A percentile compares a stretch with the other conserved stretches of the same genome.
Conservation (phyloP, 2,113 vertebrate species). For the Larimichthys crocea region DNA sequence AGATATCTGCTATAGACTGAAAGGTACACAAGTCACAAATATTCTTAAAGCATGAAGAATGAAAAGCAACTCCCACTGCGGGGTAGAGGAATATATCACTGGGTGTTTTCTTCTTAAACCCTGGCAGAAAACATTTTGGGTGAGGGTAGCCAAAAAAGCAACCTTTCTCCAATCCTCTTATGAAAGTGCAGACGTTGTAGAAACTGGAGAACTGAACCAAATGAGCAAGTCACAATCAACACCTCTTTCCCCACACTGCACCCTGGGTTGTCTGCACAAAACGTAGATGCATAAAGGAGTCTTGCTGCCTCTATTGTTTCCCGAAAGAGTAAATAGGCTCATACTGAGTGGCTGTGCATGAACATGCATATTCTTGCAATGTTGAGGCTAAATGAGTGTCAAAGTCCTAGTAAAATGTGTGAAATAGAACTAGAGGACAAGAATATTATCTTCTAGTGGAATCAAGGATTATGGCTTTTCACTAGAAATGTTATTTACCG, state of each 20-base stretch:
- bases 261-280: not conserved
- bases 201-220: slow-evolving; percentile 33
- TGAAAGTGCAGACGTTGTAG: slow-evolving; percentile 21
- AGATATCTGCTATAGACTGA: slow-evolving; percentile 9
- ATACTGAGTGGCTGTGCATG: slow-evolving; percentile 24
- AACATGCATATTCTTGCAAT: slow-evolving; percentile 5
- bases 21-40: not conserved
- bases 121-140: slow-evolving; percentile 17
- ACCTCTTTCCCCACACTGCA: slow-evolving; percentile 4
- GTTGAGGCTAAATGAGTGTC: not conserved
- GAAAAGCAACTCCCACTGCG: slow-evolving; percentile 14
- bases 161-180: slow-evolving; percentile 2
- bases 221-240: slow-evolving; percentile 39
- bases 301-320: slow-evolving; percentile 5
- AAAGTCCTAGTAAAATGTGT: not conserved
- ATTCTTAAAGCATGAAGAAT: slow-evolving; percentile 13
- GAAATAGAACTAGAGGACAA: slow-evolving; percentile 37
- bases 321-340: slow-evolving; percentile 27
- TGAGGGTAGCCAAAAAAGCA: slow-evolving; percentile 10
- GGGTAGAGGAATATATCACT: slow-evolving; percentile 11
- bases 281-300: not conserved
- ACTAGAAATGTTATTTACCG: not conserved
- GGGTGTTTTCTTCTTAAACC: slow-evolving; percentile 26
- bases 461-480: slow-evolving; percentile 3
- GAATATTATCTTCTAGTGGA: slow-evolving; percentile 20